Evolutionary conservation across 2,888 invertebrate genomes (phyloP), one percentile per base, ranked within the genome.

Genomic region (Lepeophtheirus nordmannii): DNA sequence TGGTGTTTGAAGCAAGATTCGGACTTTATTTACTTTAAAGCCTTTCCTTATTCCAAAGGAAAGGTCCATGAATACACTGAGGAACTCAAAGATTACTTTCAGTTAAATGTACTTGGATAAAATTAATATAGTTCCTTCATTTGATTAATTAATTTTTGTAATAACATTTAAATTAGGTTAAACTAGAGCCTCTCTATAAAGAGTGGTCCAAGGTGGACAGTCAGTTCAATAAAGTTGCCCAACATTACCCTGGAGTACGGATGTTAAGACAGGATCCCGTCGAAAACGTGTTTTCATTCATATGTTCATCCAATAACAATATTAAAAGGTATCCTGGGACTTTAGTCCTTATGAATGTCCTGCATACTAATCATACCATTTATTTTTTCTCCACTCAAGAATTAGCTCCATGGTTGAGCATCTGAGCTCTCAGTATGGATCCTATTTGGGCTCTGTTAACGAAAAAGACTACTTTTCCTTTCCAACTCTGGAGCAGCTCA

Each of bases 281-380:
- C 0, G 97, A 98, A 76, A 94, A 90, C 77, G 78, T 96, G 12
- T 87, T 98, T 74, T 86, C 91, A 11, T 97, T 97, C 74, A 93
- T 97, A 72, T 97, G 96, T 75, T 96, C 96, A 65, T 89, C 94
- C 68, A 97, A 97, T 75, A 98, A 98, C 76, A 86, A 97, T 74
- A 94, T 97, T 71, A 80, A 83, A 69, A 82, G 89, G 89, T 88
- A 77, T 38, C 58, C 17, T 30, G 30, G 7, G 30, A 30, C 30
- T 37, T 39, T 37, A 10, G 17, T 23, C 12, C 12, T 38, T 10
- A 65, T n/a, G 22, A 12, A 40, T 58, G n/a, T 22, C 62, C 60
- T 59, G 38, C 9, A 17, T 53, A 22, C n/a, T n/a, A 58, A n/a
- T 58, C n/a, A 46, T 30, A 58, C 38, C 67, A 11, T 58, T n/a